A percentile compares a stretch with the other conserved stretches of the same genome.
Evolutionary conservation across 2,888 invertebrate genomes (phyloP).

Genomic region (Microplitis manilae): DNA sequence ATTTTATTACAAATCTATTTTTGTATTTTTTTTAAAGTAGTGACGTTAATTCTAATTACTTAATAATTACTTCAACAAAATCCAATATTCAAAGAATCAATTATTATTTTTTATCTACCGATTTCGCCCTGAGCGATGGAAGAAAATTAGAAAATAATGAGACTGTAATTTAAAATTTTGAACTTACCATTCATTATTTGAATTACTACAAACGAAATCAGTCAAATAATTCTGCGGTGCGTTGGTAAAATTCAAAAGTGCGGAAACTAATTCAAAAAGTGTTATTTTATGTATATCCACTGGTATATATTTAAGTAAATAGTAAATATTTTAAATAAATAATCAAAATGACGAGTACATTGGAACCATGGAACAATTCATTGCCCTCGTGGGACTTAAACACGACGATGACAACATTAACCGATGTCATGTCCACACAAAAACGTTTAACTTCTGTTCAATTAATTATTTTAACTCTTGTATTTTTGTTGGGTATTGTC

Average conservation of each 20-base stretch:
- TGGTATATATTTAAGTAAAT: too few species aligned
- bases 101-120: neutral
- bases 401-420: slow-evolving; percentile 47
- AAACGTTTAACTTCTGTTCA: slow-evolving; percentile 59
- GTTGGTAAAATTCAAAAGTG: neutral
- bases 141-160: neutral
- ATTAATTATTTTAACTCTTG: slow-evolving; percentile 73
- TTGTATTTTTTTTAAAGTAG: too few species aligned
- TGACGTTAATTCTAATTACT: too few species aligned
- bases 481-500: slow-evolving; percentile 79
- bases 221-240: neutral
- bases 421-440: slow-evolving; percentile 41
- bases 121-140: neutral
- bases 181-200: neutral
- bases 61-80: too few species aligned
- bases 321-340: neutral
- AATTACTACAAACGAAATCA: neutral
- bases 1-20: neutral
- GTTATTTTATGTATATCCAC: too few species aligned
- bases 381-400: slow-evolving; percentile 33
- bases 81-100: too few species aligned
- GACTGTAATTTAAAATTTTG: neutral
- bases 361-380: neutral
- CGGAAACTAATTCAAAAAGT: neutral
- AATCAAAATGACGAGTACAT: neutral